These are phyloP conservation scores for Clitarchus hookeri DNA, from an alignment of 2,888 invertebrate genomes.

Conservation along the genomic window DNA sequence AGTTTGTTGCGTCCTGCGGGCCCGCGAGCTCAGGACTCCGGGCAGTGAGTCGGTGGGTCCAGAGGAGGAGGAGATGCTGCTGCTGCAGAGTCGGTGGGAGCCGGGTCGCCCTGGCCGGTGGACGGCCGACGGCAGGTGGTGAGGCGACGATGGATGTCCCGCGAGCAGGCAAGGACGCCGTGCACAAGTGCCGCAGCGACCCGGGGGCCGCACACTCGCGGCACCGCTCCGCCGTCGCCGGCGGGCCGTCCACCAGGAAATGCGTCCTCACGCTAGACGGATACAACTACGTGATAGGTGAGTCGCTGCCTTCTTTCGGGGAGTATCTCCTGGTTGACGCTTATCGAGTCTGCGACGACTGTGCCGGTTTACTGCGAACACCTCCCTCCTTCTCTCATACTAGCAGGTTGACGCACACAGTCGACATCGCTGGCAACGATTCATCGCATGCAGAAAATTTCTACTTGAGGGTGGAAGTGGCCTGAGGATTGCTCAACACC, in stretches of 20 bases:
- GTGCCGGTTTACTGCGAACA: no score
- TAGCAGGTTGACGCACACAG: no score
- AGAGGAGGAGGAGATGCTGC: not conserved
- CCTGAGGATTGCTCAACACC: no score
- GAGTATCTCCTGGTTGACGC: no score
- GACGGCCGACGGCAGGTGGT: slow-evolving; percentile 31
- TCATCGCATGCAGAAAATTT: no score
- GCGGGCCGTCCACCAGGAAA: slow-evolving; percentile 68
- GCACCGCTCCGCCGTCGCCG: slow-evolving; percentile 53
- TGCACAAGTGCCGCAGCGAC: slow-evolving; percentile 71
- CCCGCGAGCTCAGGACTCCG: no score
- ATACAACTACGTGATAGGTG: slow-evolving; percentile 87
- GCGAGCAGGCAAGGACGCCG: slow-evolving; percentile 60
- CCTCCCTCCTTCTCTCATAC: no score
- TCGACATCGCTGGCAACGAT: no score
- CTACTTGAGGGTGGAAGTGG: no score
- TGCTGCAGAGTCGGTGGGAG: not conserved
- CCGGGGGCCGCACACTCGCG: slow-evolving; percentile 51
- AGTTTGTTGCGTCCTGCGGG: slow-evolving; percentile 46
- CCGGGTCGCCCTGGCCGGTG: slow-evolving; percentile 20
- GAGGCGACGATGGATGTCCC: slow-evolving; percentile 25
- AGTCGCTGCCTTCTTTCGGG: slow-evolving; percentile 52
- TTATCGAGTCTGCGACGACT: no score
- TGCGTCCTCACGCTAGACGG: slow-evolving; percentile 85
- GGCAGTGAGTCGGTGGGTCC: slow-evolving; percentile 15